Base-by-base conservation (phyloP, 2,113 vertebrate species). In the Leucopsar rothschildi region DNA sequence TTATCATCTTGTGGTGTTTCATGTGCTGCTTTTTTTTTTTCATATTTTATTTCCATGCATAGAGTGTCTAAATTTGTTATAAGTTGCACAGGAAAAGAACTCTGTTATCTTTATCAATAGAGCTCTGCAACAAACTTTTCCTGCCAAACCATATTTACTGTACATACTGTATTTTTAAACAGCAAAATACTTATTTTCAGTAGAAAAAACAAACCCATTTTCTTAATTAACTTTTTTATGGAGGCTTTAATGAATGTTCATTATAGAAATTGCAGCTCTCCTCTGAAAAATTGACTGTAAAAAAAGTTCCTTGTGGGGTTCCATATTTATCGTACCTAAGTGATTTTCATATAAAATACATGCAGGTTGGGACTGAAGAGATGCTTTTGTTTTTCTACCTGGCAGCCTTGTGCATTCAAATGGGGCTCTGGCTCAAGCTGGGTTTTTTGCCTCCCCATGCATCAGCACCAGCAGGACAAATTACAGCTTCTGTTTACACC, bases 171-270 rank as follows among this genome's bases (percentile, higher is more conserved):
- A 68, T 77, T 94, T 89, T 96, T 88, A 72, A 90, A 65, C 39
- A 88, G 63, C 35, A 89, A 70, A 96, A 88, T 53, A 77, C 35
- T 94, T 90, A 53, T 55, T 95, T 76, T 39, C 49, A 87, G 29
- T 75, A 53, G 39, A 57, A 76, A 63, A 83, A 80, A 59, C 65
- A 81, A 71, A 59, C 52, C 89, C 29, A 82, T 94, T 94, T 93
- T 90, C 89, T 93, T 96, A 93, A 96, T 96, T 97, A 96, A 94
- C 82, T 92, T 94, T 93, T 95, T 91, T 72, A 91, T 94, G 85
- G 72, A 92, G 85, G 24, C 16, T 90, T 91, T 96, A 94, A 90
- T 95, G 63, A 64, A 39, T 76, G 81, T 65, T 97, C 84, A 79
- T 96, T 96, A 92, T 29, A 93, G 71, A 86, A 94, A 91, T 84